Evolutionary conservation across 2,888 invertebrate species (phyloP), one percentile per base, ranked within the genome.

Genomic region (Cylindroiulus punctatus): DNA sequence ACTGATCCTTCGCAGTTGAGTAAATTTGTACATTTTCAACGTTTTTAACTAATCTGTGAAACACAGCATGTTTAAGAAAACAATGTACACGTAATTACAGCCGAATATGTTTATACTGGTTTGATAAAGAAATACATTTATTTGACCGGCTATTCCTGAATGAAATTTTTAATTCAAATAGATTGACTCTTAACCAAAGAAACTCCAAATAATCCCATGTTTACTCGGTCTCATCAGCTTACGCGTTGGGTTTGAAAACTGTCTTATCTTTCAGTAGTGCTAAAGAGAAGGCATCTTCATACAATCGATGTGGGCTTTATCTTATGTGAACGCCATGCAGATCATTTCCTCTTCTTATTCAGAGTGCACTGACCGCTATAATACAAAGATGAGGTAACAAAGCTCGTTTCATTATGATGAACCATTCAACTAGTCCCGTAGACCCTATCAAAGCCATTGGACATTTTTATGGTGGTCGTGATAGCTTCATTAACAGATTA

Each of bases 301-400:
- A 76, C 76, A 76, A 76, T 76, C 30, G 30, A 76, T 76, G 76
- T 30, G 76, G 76, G 76, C 76, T 30, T 76, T 76, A 76, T 76
- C 76, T 76, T 30, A 17, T 17, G 26, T 30, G 17, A 76, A 32
- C 76, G 76, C 1, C 76, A 76, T 76, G 76, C 76, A 76, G 76
- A 76, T 76, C 3, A 30, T 30, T 76, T 76, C 76, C 76, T 22
- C 22, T 76, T 30, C 76, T 76, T 30, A 30, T 76, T 76, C 30
- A 17, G 76, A 76, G 76, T 30, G 76, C 76, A 76, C 76, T 76
- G 76, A 76, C 76, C 76, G 76, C 26, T 76, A 76, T 76, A 76
- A 76, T 32, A 76, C 76, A 76, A 76, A 12, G 30, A 76, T 76
- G 76, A 32, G 76, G 76, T 76, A 76, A 76, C 65, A 30, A 30